Evolutionary conservation across 2,797 vertebrate species (phyloP), one percentile per base, ranked within the genome.

Genomic region (Taenioides sp.): DNA sequence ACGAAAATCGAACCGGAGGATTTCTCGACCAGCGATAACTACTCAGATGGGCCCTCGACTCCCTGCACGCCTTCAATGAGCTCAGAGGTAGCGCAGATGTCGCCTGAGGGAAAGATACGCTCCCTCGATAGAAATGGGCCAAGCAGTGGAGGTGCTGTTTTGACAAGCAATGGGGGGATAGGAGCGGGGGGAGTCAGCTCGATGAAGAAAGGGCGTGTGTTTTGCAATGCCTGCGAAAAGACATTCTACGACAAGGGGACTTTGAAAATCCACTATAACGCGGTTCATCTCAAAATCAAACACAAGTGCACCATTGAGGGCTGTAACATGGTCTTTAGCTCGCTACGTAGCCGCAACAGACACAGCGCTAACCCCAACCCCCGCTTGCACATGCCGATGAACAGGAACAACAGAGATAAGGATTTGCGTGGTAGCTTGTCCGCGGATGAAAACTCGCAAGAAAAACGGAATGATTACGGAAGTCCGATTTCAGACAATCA

Each of bases 211-310:
- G 97, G 97, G 12, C 95, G 98, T 0, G 98, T 99, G 16, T 98
- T 94, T 91, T 99, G 98, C 85, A 97, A 95, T 0, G 97, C 98
- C 0, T 99, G 98, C 1, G 98, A 98, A 87, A 99, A 99, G 90
- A 99, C 98, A 0, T 99, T 99, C 89, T 99, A 99, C 0, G 98
- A 99, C 84, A 99, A 99, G 88, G 98, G 98, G 71, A 99, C 98
- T 0, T 93, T 99, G 75, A 99, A 99, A 90, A 99, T 99, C 80
- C 98, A 99, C 90, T 99, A 98, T 81, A 99, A 99, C 0, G 98
- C 98, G 2, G 98, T 99, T 59, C 98, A 99, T 87, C 94, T 99
- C 61, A 99, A 99, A 92, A 99, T 99, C 87, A 99, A 99, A 83
- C 98, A 99, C 80, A 96, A 96, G 77, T 99, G 98, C 83, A 99